These are phyloP conservation scores for Callosobruchus maculatus DNA, from an alignment of 2,888 invertebrate species.

Conservation along the genomic window DNA sequence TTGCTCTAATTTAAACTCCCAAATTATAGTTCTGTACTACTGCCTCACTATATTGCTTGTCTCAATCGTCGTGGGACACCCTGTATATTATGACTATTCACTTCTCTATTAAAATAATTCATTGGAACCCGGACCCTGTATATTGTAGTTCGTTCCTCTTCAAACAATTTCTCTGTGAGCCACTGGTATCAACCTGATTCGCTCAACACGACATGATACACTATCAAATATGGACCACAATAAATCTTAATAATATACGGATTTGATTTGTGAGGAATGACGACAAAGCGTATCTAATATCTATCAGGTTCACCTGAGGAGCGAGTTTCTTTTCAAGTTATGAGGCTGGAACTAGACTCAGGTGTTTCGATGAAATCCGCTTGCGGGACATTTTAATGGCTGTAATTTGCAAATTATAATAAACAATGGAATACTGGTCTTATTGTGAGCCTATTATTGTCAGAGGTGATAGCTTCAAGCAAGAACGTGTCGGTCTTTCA, in stretches of 20 bases:
- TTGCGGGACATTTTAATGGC: no score
- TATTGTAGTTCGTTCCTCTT: background rate
- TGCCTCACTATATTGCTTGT: no score
- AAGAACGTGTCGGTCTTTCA: background rate
- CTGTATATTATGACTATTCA: no score
- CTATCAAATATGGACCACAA: background rate
- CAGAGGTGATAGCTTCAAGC: background rate
- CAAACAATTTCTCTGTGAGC: background rate
- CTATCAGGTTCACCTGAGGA: background rate
- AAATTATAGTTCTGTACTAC: no score
- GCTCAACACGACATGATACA: background rate
- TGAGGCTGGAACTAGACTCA: background rate
- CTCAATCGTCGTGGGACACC: no score
- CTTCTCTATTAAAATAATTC: no score
- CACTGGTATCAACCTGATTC: background rate
- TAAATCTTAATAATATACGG: background rate
- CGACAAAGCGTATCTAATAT: background rate
- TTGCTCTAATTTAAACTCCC: no score
- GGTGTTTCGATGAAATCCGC: background rate
- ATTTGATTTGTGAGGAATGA: background rate
- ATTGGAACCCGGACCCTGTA: no score
- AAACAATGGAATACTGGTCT: background rate
- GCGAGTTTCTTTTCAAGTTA: background rate
- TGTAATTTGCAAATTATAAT: no score
- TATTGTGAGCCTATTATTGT: background rate